Evolutionary conservation across 2,113 vertebrate species (phyloP).

Genomic region (Coturnix japonica): DNA sequence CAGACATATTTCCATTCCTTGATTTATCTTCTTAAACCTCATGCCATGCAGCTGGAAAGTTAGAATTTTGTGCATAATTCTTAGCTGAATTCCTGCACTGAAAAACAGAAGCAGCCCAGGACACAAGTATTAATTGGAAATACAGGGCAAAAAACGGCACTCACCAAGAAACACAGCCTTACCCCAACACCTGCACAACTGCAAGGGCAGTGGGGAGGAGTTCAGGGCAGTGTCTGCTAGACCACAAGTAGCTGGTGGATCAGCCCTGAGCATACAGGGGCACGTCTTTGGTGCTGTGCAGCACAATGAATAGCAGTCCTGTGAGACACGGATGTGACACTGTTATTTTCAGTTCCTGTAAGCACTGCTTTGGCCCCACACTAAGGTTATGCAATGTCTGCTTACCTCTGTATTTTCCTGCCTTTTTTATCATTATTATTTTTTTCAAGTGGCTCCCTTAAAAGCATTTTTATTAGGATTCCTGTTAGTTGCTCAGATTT

Average conservation of each 20-base stretch:
- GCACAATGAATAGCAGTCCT: not conserved
- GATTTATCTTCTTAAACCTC: not conserved
- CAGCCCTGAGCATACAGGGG: not conserved
- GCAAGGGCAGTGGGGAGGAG: not conserved
- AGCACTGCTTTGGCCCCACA: not conserved
- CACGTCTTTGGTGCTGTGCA: not conserved
- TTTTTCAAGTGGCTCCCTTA: not conserved
- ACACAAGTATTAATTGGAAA: slow-evolving; percentile 4
- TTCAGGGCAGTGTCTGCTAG: not conserved
- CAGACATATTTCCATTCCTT: not conserved
- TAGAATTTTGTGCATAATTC: not conserved
- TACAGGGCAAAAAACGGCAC: not conserved
- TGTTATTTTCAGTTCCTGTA: slow-evolving; percentile 1
- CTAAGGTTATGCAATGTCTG: not conserved
- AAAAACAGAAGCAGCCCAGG: not conserved
- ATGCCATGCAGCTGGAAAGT: fast-evolving
- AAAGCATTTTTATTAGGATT: not conserved
- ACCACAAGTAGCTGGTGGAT: not conserved
- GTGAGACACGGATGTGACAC: not conserved
- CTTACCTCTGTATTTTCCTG: not conserved
- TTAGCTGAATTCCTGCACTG: not conserved
- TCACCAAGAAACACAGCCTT: not conserved
- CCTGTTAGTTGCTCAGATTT: not conserved
- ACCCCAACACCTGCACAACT: not conserved
- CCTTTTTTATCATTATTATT: not conserved